Percentiles rank a stretch among this genome's conserved stretches.
Evolutionary conservation across 2,888 invertebrate species (phyloP).

Genomic region (Agelastica alni): DNA sequence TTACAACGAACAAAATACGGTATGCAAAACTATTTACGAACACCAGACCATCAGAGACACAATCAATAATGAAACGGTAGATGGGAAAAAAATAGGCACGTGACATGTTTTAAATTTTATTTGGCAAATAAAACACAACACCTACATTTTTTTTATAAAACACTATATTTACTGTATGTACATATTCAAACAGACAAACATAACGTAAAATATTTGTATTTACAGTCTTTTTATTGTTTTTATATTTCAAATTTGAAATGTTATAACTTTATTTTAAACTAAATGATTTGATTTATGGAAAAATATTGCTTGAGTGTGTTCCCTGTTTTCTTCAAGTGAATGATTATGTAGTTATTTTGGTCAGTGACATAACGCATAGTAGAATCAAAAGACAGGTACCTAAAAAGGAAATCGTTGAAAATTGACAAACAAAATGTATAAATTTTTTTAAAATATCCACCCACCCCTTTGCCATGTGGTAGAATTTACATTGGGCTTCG

Average conservation of each 20-base stretch:
- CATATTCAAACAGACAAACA: slow-evolving; percentile 28
- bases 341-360: slow-evolving; percentile 32
- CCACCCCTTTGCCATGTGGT: slow-evolving; percentile 20
- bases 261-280: slow-evolving; percentile 1
- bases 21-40: no score
- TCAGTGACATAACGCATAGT: slow-evolving; percentile 24
- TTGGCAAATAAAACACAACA: neutral
- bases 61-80: no score
- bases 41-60: no score
- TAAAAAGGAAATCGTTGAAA: slow-evolving; percentile 1
- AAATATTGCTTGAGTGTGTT: slow-evolving; percentile 32
- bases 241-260: slow-evolving; percentile 10
- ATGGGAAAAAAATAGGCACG: no score
- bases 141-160: slow-evolving; percentile 7
- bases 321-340: slow-evolving; percentile 16
- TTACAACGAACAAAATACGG: no score
- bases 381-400: slow-evolving; percentile 12
- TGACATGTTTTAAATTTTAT: no score
- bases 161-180: slow-evolving; percentile 20
- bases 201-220: slow-evolving; percentile 24
- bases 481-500: slow-evolving; percentile 21
- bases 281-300: slow-evolving; percentile 14
- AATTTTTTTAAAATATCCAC: no score
- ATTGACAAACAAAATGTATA: no score
- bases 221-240: slow-evolving; percentile 15